phyloP scores from a whole-genome alignment of 2,113 vertebrate genomes.

The Periophthalmodon schlosseri region DNA sequence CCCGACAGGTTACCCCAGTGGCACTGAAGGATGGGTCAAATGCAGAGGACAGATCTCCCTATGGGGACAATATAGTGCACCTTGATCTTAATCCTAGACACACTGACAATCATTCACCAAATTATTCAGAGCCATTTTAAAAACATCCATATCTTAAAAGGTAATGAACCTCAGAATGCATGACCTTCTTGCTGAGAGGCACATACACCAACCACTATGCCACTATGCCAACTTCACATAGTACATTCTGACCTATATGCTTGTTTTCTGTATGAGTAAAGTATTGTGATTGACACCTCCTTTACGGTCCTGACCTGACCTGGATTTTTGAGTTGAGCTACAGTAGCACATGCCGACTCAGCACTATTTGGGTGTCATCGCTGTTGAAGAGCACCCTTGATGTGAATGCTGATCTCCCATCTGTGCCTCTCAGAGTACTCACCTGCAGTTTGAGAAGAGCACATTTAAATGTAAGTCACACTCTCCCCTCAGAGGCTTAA shows the following conservation, averaged over 20 bases:
- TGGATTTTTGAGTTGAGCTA: not conserved
- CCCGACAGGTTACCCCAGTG: too few species aligned
- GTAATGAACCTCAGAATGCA: too few species aligned
- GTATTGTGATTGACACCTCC: conserved; percentile 3
- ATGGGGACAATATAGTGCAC: too few species aligned
- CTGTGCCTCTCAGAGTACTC: not conserved
- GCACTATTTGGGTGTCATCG: conserved; percentile 8
- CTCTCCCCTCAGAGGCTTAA: conserved; percentile 4
- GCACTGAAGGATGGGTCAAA: too few species aligned
- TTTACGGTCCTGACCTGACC: not conserved
- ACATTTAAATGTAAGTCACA: conserved; percentile 32
- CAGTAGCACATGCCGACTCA: conserved; percentile 5
- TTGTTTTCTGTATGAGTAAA: not conserved
- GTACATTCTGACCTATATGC: not conserved
- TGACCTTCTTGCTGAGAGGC: too few species aligned
- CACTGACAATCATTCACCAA: not conserved
- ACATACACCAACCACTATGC: not conserved
- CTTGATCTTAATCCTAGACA: too few species aligned
- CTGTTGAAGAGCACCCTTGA: conserved; percentile 4
- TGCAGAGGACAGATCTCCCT: too few species aligned
- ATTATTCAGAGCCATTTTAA: not conserved
- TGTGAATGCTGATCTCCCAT: conserved; percentile 12
- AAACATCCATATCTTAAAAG: not conserved
- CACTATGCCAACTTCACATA: not conserved
- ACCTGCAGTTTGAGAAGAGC: conserved; percentile 20